These are phyloP conservation scores for Lepus oiostolus DNA, from an alignment of 2,797 vertebrate species.

Conservation along the genomic window DNA sequence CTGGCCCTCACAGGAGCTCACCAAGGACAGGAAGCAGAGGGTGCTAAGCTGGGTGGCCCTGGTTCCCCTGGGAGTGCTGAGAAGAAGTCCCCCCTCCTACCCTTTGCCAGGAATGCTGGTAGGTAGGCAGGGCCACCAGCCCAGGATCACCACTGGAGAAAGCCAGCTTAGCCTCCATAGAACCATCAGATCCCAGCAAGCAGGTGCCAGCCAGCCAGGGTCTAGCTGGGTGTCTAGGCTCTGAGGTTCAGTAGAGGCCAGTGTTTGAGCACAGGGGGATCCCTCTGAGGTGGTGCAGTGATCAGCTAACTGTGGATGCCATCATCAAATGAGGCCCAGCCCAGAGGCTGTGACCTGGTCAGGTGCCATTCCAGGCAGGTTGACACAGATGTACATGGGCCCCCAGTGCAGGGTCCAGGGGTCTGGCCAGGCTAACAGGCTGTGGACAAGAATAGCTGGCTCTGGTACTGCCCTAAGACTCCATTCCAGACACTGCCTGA, in stretches of 20 bases:
- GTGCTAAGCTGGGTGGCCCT: background rate
- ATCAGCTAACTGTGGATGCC: background rate
- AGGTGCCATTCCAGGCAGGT: background rate
- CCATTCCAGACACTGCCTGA: background rate
- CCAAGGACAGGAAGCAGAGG: background rate
- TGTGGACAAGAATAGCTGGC: background rate
- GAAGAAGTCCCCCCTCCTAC: background rate
- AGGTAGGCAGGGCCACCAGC: background rate
- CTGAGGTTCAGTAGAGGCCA: background rate
- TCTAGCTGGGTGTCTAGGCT: background rate
- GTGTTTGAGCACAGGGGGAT: background rate
- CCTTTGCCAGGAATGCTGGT: background rate
- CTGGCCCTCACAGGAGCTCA: background rate
- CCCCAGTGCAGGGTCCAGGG: background rate
- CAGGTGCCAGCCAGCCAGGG: too few species aligned
- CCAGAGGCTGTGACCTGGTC: background rate
- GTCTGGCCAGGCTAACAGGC: too few species aligned
- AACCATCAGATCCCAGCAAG: background rate
- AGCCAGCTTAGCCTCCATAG: background rate
- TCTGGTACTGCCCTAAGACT: background rate
- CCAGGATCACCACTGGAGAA: background rate
- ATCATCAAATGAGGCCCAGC: background rate
- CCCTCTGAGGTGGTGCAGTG: background rate
- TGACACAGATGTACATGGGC: background rate
- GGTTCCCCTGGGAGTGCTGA: background rate